phyloP scores from a whole-genome alignment of 2,888 invertebrate species.

The Linnaemya vulpina region DNA sequence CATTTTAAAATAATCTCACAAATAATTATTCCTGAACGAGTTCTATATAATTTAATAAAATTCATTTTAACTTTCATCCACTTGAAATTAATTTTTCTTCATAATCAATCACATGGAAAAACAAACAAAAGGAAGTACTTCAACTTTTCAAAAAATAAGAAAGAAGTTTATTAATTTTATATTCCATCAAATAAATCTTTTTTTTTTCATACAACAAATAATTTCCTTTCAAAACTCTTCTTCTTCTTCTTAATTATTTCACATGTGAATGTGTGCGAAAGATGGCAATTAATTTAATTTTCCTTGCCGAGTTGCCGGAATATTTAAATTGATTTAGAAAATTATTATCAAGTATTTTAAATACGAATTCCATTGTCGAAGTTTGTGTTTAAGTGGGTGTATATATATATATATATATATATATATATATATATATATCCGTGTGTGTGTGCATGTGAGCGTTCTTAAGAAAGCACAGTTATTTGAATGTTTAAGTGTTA shows the following conservation, averaged over 20 bases:
- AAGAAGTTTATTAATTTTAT: conserved; percentile 10
- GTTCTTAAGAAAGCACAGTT: not conserved
- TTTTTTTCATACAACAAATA: conserved; percentile 11
- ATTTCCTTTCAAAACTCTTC: not conserved
- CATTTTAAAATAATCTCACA: not conserved
- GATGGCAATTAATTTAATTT: conserved; percentile 41
- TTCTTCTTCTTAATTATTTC: not conserved
- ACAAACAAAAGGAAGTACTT: conserved; percentile 10
- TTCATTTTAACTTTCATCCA: not conserved
- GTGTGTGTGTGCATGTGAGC: not conserved
- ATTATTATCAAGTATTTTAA: conserved; percentile 18
- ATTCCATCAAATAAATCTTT: conserved; percentile 11
- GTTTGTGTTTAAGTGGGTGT: too few relatives aligned
- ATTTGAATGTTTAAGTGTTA: not conserved
- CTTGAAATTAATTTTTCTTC: not conserved
- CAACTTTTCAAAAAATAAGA: not conserved
- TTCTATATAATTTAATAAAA: too few relatives aligned
- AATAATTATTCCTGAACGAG: too few relatives aligned
- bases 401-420: too few relatives aligned
- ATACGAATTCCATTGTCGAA: conserved; percentile 15
- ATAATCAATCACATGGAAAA: not conserved
- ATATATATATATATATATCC: too few relatives aligned
- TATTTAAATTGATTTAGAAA: conserved; percentile 31
- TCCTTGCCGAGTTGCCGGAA: not conserved
- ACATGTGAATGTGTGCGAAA: not conserved